Evolutionary conservation across 2,113 vertebrate species (phyloP).

Genomic region (Ailurus styani): DNA sequence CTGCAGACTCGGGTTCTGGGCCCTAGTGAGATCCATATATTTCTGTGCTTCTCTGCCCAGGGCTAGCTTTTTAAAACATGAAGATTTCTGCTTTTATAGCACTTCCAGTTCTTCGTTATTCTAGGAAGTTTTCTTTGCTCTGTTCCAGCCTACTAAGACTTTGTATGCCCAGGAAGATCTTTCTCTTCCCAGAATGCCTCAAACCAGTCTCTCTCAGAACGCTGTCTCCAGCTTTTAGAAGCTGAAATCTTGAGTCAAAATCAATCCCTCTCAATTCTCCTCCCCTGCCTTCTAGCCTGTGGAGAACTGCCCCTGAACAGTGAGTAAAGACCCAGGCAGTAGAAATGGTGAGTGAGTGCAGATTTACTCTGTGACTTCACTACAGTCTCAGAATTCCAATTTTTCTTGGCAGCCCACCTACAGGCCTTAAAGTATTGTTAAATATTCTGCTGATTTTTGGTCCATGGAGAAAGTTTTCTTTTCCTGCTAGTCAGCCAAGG

Average conservation of each 20-base stretch:
- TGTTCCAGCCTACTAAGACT: background rate
- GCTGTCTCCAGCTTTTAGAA: background rate
- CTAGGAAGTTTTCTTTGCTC: background rate
- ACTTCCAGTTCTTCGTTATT: background rate
- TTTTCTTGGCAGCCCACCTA: background rate
- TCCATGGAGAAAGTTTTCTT: background rate
- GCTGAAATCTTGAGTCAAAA: background rate
- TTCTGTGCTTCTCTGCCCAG: background rate
- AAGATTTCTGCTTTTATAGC: background rate
- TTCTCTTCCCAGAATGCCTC: background rate
- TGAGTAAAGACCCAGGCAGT: background rate
- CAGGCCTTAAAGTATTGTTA: background rate
- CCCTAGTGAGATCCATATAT: background rate
- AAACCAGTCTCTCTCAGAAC: background rate
- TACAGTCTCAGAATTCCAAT: background rate
- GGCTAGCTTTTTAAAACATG: background rate
- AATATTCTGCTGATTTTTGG: background rate
- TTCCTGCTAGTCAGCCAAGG: background rate
- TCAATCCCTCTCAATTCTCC: background rate
- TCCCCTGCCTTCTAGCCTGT: background rate
- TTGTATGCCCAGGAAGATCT: background rate
- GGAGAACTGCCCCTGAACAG: background rate
- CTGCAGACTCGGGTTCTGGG: background rate
- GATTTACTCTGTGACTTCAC: background rate
- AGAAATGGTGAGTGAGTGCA: background rate